These are phyloP conservation scores for Anabacerthia variegaticeps DNA, from an alignment of 2,797 vertebrate species.

Conservation along the genomic window DNA sequence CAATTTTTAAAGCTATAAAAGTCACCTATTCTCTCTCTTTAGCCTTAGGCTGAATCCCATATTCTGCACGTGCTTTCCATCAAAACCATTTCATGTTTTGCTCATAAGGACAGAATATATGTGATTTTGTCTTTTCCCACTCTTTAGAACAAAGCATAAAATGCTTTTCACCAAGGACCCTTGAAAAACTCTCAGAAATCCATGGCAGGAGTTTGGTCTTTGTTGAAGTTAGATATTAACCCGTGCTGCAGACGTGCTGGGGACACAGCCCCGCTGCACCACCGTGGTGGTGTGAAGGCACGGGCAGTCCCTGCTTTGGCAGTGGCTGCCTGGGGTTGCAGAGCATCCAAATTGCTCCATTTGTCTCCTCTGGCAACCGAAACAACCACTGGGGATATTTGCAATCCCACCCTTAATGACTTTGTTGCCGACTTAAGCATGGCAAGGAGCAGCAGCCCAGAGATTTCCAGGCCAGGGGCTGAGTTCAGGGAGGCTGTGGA, in stretches of 20 bases:
- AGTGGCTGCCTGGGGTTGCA: background rate
- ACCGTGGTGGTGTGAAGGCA: fast-evolving
- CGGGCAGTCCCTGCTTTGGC: fast-evolving
- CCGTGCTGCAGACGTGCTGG: background rate
- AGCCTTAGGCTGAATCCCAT: conserved; percentile 1
- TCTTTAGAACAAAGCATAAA: background rate
- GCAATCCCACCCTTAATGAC: background rate
- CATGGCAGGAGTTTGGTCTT: background rate
- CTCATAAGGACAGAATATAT: background rate
- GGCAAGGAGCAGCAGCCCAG: background rate
- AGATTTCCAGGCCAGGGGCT: background rate
- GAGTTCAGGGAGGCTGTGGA: background rate
- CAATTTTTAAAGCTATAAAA: conserved; percentile 51
- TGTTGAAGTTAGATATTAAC: background rate
- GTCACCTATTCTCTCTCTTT: background rate
- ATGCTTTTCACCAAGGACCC: background rate
- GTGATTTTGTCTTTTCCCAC: background rate
- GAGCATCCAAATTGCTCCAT: background rate
- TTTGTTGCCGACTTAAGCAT: background rate
- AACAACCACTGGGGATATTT: background rate
- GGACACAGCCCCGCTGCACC: background rate
- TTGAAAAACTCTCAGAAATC: background rate
- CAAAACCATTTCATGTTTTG: background rate
- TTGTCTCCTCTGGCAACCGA: background rate
- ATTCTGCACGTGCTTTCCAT: background rate